Conservation (phyloP, 64 coral and sea anemone species). For the Catalaphyllia jardinei region DNA sequence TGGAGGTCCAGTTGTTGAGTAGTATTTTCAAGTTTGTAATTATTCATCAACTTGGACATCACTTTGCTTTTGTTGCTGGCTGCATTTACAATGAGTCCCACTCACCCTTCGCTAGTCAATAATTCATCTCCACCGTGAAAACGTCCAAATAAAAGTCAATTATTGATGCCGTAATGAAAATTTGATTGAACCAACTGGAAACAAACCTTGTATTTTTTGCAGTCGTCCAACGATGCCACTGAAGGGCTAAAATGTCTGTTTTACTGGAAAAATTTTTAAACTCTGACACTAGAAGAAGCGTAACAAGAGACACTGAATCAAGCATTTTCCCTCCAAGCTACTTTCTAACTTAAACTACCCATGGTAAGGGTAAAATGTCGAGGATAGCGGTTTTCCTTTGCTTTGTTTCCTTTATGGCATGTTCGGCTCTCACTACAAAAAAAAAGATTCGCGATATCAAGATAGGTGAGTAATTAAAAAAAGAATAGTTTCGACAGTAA, state of each 20-base stretch:
- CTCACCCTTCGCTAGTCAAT: background rate
- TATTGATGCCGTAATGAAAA: constrained; percentile 36
- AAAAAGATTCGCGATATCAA: constrained; percentile 12
- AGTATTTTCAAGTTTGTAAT: background rate
- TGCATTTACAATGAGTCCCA: background rate
- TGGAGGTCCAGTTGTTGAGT: background rate
- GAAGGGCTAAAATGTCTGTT: background rate
- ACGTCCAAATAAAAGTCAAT: constrained; percentile 7
- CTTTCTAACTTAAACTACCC: background rate
- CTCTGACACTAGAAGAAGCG: background rate
- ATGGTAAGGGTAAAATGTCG: background rate
- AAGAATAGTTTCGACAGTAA: background rate
- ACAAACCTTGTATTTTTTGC: background rate
- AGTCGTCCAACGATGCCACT: background rate
- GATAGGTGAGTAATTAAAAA: background rate
- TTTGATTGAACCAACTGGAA: background rate
- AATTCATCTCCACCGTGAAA: constrained; percentile 1
- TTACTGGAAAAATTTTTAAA: too few relatives aligned
- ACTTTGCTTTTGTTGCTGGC: background rate
- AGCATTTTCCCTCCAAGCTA: background rate
- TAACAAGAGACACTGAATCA: background rate
- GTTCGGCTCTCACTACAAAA: background rate
- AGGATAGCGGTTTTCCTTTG: background rate
- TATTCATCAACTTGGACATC: background rate
- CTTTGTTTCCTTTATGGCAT: background rate